Base-by-base conservation (phyloP, 37 sponge, comb jelly and placozoan genomes). In the Petrosia ficiformis region DNA sequence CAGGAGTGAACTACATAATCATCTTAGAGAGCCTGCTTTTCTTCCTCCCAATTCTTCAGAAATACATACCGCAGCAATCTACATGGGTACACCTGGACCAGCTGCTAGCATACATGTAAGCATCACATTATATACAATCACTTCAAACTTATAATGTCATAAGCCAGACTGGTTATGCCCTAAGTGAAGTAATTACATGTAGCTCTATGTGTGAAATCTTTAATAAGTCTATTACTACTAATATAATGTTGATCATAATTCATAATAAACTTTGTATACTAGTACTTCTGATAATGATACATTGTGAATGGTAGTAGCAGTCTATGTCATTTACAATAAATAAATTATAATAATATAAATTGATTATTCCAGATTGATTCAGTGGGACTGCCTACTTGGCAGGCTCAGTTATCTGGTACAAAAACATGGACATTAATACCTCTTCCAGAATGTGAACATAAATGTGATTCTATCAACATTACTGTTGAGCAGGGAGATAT, bases 31-130 rank as follows among this genome's bases (percentile, higher is more conserved):
- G 0, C 94, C 94, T 25, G 70, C 78, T 59, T 93, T 93, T 56
- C 39, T 93, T 42, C 88, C 85, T 21, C 71, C 68, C 1, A 59
- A 21, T 14, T 34, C 19, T 44, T 4, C 35, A 8, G 39, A 81
- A 1, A 1, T 8, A 0, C 42, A 77, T 29, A 0, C 82, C 30
- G 69, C 80, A 10, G 89, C 90, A 91, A 93, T 93, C 8, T 93
- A 89, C 81, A 93, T 93, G 90, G 94, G 94, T 6, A 61, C 82
- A 8, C 87, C 94, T 21, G 94, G 94, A 71, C 87, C 81, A 39
- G 94, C 90, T 4, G 94, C 94, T 1, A 77, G 76, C 59, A 65
- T 93, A 35, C 94, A 93, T 85, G 94, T 93, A 44, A 73, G 90
- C 40, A 21, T 24, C n/a, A n/a, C n/a, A n/a, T n/a, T n/a, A n/a